Evolutionary conservation across 92 coral and sea anemone species (phyloP), one percentile per base, ranked within the genome.

Genomic region (Bergia puertoricense): DNA sequence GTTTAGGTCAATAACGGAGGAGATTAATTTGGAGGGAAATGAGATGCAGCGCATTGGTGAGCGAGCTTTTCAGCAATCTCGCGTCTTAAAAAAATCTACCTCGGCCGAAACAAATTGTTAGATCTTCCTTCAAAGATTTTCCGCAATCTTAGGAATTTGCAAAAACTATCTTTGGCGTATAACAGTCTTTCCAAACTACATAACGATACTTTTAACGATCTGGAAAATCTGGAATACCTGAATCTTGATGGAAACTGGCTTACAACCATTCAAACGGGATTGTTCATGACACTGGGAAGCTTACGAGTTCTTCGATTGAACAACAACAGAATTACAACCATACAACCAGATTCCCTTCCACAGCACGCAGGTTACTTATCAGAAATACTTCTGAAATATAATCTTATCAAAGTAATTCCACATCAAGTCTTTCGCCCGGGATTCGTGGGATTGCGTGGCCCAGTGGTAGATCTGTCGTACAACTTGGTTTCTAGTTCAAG

Each of bases 141-240:
- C 38, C 74, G 15, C 50, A 57, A 81, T 38, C 71, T 81, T 4
- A 14, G 85, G 23, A 57, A 39, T 20, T 62, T 81, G 36, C 39
- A 42, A 59, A 39, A 88, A 16, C 65, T 94, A 22, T 89, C 85
- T 22, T 85, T 94, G 39, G 66, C 88, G 3, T 18, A 81, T 73
- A 94, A 95, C 89, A 86, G 86, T 38, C 84, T 95, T 36, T 74
- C 95, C 15, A n/a, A 36, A 44, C 45, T 95, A 8, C 82, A 92
- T 16, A 76, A 76, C 5, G 76, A 81, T 40, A 85, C 82, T 16
- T 94, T 95, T 69, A 80, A 82, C 79, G 81, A 85, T 20, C 79
- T 92, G 77, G 85, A 56, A 22, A 50, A 82, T 1, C 89, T 94
- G 51, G 88, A 92, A 84, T 30, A 85, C n/a, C 85, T 95, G n/a